Evolutionary conservation across 2,797 vertebrate species (phyloP).

Genomic region (Anguilla marmorata): DNA sequence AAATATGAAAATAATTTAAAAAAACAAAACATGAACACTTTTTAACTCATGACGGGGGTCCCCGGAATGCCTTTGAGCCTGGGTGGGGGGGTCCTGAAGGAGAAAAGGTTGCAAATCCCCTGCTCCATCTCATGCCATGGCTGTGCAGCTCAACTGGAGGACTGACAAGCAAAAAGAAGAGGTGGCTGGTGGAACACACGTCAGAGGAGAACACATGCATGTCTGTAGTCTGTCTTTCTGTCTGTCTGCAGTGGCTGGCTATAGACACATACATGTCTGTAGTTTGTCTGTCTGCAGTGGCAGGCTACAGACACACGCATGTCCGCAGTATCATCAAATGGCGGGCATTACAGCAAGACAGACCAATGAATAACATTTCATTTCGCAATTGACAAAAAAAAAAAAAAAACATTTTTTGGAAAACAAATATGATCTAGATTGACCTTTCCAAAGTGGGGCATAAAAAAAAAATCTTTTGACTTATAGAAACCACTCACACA

Average conservation of each 20-base stretch:
- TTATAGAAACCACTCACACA: not conserved
- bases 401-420: not conserved
- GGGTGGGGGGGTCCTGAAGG: too few species aligned
- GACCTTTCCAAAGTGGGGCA: not conserved
- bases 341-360: not conserved
- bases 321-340: not conserved
- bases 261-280: not conserved
- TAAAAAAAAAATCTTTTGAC: not conserved
- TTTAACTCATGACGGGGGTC: too few species aligned
- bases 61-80: too few species aligned
- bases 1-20: not conserved
- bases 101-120: too few species aligned
- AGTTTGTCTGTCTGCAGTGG: too few species aligned
- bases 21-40: too few species aligned
- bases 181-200: not conserved
- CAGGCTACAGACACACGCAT: not conserved
- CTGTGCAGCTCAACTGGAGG: not conserved
- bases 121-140: not conserved
- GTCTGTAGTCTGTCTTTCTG: not conserved
- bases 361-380: not conserved
- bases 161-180: not conserved
- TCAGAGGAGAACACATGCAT: not conserved
- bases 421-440: not conserved
- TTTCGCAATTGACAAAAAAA: not conserved
- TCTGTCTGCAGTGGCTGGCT: too few species aligned